Evolutionary conservation across 2,797 vertebrate genomes (phyloP).

Genomic region (Macropodus opercularis): DNA sequence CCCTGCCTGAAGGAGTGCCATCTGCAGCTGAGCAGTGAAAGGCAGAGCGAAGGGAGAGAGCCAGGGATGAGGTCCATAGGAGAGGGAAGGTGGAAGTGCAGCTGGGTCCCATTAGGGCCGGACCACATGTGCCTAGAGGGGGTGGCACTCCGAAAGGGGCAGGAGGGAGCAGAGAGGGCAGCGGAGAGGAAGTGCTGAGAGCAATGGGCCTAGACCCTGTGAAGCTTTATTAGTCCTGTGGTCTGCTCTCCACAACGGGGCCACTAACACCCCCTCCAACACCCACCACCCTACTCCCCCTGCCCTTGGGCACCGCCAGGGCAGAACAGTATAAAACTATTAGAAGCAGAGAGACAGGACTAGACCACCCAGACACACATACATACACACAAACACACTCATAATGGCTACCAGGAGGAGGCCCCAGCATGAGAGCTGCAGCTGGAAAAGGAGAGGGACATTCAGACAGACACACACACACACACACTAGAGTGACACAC

Average conservation of each 20-base stretch:
- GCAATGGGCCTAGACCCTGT: constrained; percentile 86
- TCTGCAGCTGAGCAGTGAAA: constrained; percentile 69
- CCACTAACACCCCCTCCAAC: constrained; percentile 83
- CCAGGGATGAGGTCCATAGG: constrained; percentile 80
- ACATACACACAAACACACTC: constrained; percentile 57
- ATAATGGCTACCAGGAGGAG: constrained; percentile 87
- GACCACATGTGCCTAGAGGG: constrained; percentile 91
- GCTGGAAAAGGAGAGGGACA: constrained; percentile 70
- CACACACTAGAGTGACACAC: constrained; percentile 42
- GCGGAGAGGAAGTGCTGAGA: constrained; percentile 89
- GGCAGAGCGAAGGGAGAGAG: constrained; percentile 52
- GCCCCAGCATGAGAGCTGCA: constrained; percentile 79
- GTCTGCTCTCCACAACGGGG: constrained; percentile 91
- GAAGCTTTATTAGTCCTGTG: constrained; percentile 96
- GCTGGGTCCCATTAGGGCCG: constrained; percentile 96
- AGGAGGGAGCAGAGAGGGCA: constrained; percentile 89
- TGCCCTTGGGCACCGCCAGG: constrained; percentile 92
- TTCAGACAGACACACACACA: constrained; percentile 17
- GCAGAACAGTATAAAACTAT: constrained; percentile 92
- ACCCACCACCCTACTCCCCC: constrained; percentile 46
- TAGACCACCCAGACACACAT: constrained; percentile 94
- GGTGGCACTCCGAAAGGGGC: constrained; percentile 86
- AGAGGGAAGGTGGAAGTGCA: constrained; percentile 92
- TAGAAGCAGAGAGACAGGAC: constrained; percentile 71
- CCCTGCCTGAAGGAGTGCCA: constrained; percentile 63